Percentiles rank a stretch among this genome's conserved stretches.
Evolutionary conservation across 2,888 invertebrate species (phyloP).

Genomic region (Drosophila robusta): DNA sequence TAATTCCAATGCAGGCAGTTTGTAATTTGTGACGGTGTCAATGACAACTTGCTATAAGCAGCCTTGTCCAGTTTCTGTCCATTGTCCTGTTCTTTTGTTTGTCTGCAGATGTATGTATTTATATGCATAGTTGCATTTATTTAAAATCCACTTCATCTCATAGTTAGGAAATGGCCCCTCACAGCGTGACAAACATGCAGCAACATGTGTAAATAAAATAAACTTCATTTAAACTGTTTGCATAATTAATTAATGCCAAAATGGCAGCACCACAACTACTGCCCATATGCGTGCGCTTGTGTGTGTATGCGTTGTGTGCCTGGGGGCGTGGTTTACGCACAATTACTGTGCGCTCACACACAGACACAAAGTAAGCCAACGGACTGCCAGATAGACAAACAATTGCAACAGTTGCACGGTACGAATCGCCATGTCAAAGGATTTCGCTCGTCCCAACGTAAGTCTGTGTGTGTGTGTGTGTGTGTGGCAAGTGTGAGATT

Average conservation of each 20-base stretch:
- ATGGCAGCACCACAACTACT: slow-evolving; percentile 30
- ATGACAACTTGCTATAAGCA: neutral
- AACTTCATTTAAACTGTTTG: slow-evolving; percentile 77
- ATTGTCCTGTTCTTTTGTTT: neutral
- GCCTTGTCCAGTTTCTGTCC: neutral
- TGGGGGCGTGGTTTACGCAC: slow-evolving; percentile 30
- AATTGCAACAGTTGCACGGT: slow-evolving; percentile 41
- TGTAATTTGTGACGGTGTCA: slow-evolving; percentile 9
- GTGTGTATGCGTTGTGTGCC: slow-evolving; percentile 1
- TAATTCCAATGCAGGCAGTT: neutral
- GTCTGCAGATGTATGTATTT: neutral
- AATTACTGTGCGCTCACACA: slow-evolving; percentile 28
- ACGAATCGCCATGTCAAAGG: slow-evolving; percentile 26
- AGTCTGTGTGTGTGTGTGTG: neutral
- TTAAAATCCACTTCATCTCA: slow-evolving; percentile 22
- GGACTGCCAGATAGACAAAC: slow-evolving; percentile 38
- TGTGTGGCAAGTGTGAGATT: slow-evolving; percentile 1
- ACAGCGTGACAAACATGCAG: slow-evolving; percentile 43
- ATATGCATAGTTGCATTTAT: slow-evolving; percentile 41
- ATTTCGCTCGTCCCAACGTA: slow-evolving; percentile 1
- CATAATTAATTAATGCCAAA: slow-evolving; percentile 77
- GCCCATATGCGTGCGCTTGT: neutral
- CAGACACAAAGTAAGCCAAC: slow-evolving; percentile 18
- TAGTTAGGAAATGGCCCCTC: slow-evolving; percentile 1
- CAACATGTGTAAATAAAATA: slow-evolving; percentile 78